phyloP scores from a whole-genome alignment of 2,888 invertebrate species.

The Trimorus sp. region DNA sequence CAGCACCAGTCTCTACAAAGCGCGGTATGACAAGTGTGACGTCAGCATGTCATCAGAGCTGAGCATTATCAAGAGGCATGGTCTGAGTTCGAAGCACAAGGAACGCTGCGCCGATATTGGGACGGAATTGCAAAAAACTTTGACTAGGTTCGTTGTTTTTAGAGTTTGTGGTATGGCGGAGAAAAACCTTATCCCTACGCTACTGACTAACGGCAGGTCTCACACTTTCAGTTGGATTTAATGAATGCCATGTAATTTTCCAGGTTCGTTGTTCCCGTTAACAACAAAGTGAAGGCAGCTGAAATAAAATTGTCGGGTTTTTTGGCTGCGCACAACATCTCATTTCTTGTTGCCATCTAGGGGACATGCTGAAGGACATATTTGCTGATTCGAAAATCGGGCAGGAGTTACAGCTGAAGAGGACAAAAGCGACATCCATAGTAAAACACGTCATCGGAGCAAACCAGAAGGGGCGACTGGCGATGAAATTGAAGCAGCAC shows the following conservation, averaged over 20 bases:
- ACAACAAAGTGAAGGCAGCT: conserved; percentile 21
- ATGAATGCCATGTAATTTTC: too few relatives aligned
- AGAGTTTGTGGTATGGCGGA: too few relatives aligned
- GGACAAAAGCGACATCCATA: conserved; percentile 37
- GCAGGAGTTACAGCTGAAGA: conserved; percentile 16
- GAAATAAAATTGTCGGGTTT: conserved; percentile 43
- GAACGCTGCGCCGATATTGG: conserved; percentile 7
- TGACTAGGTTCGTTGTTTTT: conserved; percentile 4
- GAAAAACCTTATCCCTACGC: too few relatives aligned
- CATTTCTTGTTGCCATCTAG: conserved; percentile 34
- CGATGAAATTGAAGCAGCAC: conserved; percentile 27
- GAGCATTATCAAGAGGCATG: conserved; percentile 21
- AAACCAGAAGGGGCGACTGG: conserved; percentile 43
- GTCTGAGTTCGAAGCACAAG: background rate
- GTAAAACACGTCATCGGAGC: conserved; percentile 42
- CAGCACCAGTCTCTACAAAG: conserved; percentile 8
- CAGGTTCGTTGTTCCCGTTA: conserved; percentile 18
- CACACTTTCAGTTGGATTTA: too few relatives aligned
- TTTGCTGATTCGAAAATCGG: conserved; percentile 34
- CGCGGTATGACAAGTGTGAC: background rate
- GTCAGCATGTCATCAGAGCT: background rate
- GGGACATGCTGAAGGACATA: conserved; percentile 17
- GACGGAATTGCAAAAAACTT: conserved; percentile 2
- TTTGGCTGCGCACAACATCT: conserved; percentile 32
- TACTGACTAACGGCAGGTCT: too few relatives aligned